Evolutionary conservation across 2,113 vertebrate species (phyloP), one percentile per base, ranked within the genome.

Genomic region (Lycocorax pyrrhopterus): DNA sequence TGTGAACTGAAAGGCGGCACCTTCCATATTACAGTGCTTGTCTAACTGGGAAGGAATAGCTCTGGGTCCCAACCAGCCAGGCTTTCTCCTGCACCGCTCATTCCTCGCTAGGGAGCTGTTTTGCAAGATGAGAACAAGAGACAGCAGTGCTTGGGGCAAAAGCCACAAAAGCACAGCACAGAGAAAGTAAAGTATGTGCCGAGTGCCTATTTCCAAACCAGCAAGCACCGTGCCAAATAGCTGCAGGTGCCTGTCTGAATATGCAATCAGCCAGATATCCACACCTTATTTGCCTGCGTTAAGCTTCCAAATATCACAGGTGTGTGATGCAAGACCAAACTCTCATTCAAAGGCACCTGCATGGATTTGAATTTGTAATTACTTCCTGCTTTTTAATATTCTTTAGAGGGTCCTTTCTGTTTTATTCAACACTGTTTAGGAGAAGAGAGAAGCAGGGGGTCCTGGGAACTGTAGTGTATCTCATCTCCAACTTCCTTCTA

Each of bases 211-310:
- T 96, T 97, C 96, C 94, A 95, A 96, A 96, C 95, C 96, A 94
- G 93, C 94, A 74, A 95, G 79, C 79, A 33, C 78, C 46, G 80
- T 94, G 97, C 94, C 92, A 97, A 96, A 96, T 86, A 93, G 95
- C 96, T 97, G 96, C 97, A 97, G 96, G 96, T 97, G 97, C 91
- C 92, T 96, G 95, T 91, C 96, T 97, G 97, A 97, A 97, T 97
- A 96, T 75, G 96, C 96, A 97, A 97, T 97, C 96, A 97, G 93
- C 85, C 95, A 97, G 94, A 97, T 96, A 97, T 77, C 96, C 92
- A 96, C 97, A 97, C 96, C 97, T 97, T 97, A 96, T 97, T 97
- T 97, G 96, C 95, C 94, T 96, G 75, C 32, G 55, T 72, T 89
- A 89, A 89, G 96, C 96, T 96, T 97, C 97, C 96, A 97, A 97